Base-by-base conservation (phyloP, 2,797 vertebrate species). In the Bryconaethiops microstoma region DNA sequence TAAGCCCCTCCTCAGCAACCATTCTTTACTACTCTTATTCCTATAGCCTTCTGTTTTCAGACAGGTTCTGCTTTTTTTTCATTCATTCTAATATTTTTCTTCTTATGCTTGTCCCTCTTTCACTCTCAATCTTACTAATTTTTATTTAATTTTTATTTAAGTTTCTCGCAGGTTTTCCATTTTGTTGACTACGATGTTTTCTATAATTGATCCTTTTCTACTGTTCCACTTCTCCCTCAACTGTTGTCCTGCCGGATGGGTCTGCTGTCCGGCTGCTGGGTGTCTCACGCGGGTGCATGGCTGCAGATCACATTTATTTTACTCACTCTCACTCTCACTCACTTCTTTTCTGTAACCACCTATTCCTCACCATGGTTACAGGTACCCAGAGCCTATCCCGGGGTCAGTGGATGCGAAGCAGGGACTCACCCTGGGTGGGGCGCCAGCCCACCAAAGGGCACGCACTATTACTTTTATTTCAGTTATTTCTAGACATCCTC, bases 31-130 rank as follows among this genome's bases (percentile, higher is more conserved):
- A 29, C 40, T 21, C 67, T 76, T 5, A 35, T 39, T 72, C 57
- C 62, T 76, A 48, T 54, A 45, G 63, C 42, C n/a, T 78, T 59
- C 62, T 80, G 57, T 55, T 77, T 69, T 68, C n/a, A 50, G 63
- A 74, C 55, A 5, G 25, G 70, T 29, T 23, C 19, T 35, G 13
- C 21, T 57, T 19, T 2, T 17, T 45, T 42, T 64, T 54, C 9
- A 59, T 48, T 71, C 55, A 85, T 86, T 85, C 86, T 85, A 83
- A 81, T 80, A 40, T 74, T 75, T 70, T 69, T 13, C 21, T 64
- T 57, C 9, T 42, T 67, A 63, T 57, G 9, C n/a, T 16, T 39
- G 29, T 64, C 25, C n/a, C 40, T 42, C 21, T 88, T 88, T 88
- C 88, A 23, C 87, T 89, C 82, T 71, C 72, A 52, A 13, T 52